These are phyloP conservation scores for Myrmecophaga tridactyla DNA, from an alignment of 2,113 vertebrate genomes.

Conservation along the genomic window DNA sequence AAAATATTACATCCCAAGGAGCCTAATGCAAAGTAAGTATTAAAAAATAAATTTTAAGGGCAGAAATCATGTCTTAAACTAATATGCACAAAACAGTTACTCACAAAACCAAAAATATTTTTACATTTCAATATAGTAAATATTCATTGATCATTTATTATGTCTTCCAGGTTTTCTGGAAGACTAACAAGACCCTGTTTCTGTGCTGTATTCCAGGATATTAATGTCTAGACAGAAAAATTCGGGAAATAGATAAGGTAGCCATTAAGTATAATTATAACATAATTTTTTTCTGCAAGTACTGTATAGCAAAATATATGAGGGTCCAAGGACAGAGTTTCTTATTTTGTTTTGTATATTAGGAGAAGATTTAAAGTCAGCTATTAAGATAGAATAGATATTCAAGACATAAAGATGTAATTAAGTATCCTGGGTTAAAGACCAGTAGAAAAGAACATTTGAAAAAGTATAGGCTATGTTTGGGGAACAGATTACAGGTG, in stretches of 20 bases:
- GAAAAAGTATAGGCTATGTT: not conserved
- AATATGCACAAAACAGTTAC: not conserved
- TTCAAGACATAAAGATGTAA: not conserved
- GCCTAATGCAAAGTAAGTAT: not conserved
- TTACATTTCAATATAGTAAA: not conserved
- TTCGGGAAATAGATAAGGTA: not conserved
- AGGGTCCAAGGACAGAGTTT: fast-evolving
- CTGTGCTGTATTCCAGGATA: not conserved
- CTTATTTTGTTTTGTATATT: not conserved
- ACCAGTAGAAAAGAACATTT: not conserved
- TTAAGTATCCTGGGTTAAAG: not conserved
- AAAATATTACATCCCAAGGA: not conserved
- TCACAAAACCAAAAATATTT: not conserved
- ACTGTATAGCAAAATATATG: not conserved
- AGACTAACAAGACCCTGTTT: not conserved
- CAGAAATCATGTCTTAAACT: not conserved
- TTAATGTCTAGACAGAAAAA: not conserved
- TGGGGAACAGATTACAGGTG: not conserved
- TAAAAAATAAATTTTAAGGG: not conserved
- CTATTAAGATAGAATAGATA: not conserved
- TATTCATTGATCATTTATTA: not conserved
- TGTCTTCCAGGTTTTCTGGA: not conserved
- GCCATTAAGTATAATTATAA: not conserved
- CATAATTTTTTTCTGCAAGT: not conserved
- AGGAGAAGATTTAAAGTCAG: not conserved